Evolutionary conservation across 2,113 vertebrate species (phyloP).

Genomic region (Callithrix jacchus): DNA sequence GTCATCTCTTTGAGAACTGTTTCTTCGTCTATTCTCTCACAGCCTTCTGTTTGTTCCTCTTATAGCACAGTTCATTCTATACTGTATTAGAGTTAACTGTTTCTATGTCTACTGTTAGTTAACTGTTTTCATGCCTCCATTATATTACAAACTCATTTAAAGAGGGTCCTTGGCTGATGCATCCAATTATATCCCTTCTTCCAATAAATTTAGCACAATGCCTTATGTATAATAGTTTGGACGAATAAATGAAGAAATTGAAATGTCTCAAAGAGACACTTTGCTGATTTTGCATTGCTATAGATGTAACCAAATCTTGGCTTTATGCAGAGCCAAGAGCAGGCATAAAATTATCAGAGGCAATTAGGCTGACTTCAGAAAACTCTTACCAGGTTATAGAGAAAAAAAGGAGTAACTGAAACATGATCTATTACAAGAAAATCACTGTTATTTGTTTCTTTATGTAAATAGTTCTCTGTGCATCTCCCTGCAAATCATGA

Average conservation of each 20-base stretch:
- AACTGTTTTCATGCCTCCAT: not conserved
- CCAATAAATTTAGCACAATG: not conserved
- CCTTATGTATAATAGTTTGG: not conserved
- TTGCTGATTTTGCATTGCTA: not conserved
- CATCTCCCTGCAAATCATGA: not conserved
- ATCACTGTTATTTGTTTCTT: not conserved
- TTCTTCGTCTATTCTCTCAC: not conserved
- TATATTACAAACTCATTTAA: not conserved
- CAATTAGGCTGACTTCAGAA: not conserved
- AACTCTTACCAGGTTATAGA: not conserved
- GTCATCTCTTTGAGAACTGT: not conserved
- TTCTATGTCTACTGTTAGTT: not conserved
- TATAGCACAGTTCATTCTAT: not conserved
- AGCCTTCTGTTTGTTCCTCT: not conserved
- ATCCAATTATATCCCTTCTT: not conserved
- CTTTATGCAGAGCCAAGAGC: not conserved
- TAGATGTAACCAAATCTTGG: conserved; percentile 16
- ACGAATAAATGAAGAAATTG: not conserved
- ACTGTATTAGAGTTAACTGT: not conserved
- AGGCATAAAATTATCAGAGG: not conserved
- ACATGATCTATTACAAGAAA: not conserved
- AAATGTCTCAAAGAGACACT: conserved; percentile 11
- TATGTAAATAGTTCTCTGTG: not conserved
- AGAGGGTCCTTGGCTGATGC: not conserved
- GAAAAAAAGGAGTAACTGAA: not conserved